Evolutionary conservation across 2,113 vertebrate species (phyloP).

Genomic region (Spea multiplicata): DNA sequence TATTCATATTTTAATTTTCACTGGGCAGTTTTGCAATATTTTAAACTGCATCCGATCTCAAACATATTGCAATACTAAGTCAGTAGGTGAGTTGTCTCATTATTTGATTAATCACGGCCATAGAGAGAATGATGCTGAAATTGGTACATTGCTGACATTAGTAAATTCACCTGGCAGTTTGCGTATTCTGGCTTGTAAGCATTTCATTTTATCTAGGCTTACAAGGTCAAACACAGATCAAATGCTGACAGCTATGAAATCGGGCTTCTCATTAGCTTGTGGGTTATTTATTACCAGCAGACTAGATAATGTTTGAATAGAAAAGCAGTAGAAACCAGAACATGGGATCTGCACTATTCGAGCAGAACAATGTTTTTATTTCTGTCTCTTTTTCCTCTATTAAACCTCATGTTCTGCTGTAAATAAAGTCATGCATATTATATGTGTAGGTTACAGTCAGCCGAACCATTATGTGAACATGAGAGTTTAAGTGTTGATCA

Average conservation of each 20-base stretch:
- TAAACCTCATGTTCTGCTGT: too few species aligned
- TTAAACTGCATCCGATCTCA: background rate
- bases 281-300: conserved; percentile 38
- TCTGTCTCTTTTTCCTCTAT: too few species aligned
- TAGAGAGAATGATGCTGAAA: background rate
- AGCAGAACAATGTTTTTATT: too few species aligned
- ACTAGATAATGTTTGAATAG: conserved; percentile 33
- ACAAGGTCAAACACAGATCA: conserved; percentile 24
- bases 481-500: too few species aligned
- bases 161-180: conserved; percentile 11
- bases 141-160: conserved; percentile 36
- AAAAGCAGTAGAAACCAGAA: background rate
- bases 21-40: background rate
- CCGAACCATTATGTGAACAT: too few species aligned
- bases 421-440: too few species aligned
- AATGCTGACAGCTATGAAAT: conserved; percentile 35
- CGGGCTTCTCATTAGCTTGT: too few species aligned
- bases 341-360: too few species aligned
- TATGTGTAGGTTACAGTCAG: too few species aligned
- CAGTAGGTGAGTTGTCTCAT: background rate
- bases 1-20: too few species aligned
- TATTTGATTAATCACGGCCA: conserved; percentile 14
- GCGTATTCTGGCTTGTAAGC: conserved; percentile 17
- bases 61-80: background rate
- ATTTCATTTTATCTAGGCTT: conserved; percentile 29